Evolutionary conservation across 1,140 invertebrate species (phyloP), one percentile per base, ranked within the genome.

Genomic region (Drosophila repleta): DNA sequence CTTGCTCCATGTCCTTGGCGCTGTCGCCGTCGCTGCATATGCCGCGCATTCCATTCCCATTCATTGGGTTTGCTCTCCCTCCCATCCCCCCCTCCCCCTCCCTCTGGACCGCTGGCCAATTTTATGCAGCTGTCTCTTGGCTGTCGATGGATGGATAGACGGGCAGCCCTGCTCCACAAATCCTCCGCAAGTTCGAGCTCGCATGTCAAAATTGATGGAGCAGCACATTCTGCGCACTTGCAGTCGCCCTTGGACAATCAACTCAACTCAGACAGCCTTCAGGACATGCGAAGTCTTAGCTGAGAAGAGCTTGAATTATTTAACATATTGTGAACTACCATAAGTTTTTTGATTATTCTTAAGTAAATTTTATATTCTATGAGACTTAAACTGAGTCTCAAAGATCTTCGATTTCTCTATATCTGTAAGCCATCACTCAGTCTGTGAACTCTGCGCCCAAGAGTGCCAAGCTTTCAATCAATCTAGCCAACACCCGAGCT

Each of bases 61-160:
- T 51, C 71, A 45, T 41, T 41, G 39, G 20, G 20, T 13, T 46
- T 39, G 17, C 26, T 45, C 18, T 29, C 0, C 29, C 7, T 0
- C 8, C 29, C 24, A 24, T 4, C 26, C 29, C 32, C 53, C 2
- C 0, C 3, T 18, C 53, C 2, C 0, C 3, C 45, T 10, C 13
- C 11, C 49, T 29, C 17, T 17, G 26, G 10, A 37, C 46, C 17
- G 39, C 57, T 49, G 52, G 70, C 70, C 82, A 82, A 85, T 85
- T 79, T 78, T 52, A 61, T 74, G 83, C 82, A 82, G 82, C 83
- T 87, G 83, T 87, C 78, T 79, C 69, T 80, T 43, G 74, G 70
- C 66, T 58, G 66, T 87, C 61, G 82, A 85, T 85, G 74, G 70
- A 78, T 74, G 66, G 61, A 49, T 61, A 45, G 51, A 53, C 61